A percentile compares a stretch with the other conserved stretches of the same genome.
Conservation (phyloP, 1,140 invertebrate genomes). For the Philopotamus ludificatus region DNA sequence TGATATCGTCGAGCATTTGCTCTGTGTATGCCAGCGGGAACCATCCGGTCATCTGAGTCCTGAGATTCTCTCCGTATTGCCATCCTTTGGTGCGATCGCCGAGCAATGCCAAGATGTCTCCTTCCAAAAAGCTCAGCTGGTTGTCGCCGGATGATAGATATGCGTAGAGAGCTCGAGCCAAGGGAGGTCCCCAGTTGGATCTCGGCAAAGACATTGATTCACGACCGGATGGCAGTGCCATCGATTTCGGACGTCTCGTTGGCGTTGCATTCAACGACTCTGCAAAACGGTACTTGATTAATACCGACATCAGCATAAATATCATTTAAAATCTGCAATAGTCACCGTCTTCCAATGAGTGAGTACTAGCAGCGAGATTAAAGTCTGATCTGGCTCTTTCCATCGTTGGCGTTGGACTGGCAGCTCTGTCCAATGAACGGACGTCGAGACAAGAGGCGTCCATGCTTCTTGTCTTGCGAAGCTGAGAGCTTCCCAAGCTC, state of each 20-base stretch:
- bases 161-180: slow-evolving; percentile 83
- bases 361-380: slow-evolving; percentile 66
- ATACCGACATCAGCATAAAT: background rate
- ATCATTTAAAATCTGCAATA: background rate
- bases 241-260: slow-evolving; percentile 33
- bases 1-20: slow-evolving; percentile 50
- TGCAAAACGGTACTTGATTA: slow-evolving; percentile 13
- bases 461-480: slow-evolving; percentile 84
- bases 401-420: slow-evolving; percentile 54
- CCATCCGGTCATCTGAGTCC: slow-evolving; percentile 89
- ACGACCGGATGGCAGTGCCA: slow-evolving; percentile 46
- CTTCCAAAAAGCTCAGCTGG: slow-evolving; percentile 88
- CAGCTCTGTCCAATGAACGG: slow-evolving; percentile 65
- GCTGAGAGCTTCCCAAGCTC: slow-evolving; percentile 64
- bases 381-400: slow-evolving; percentile 82
- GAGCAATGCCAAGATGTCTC: slow-evolving; percentile 83
- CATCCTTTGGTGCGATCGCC: slow-evolving; percentile 91
- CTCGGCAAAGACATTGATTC: slow-evolving; percentile 69
- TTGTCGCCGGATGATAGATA: slow-evolving; percentile 89
- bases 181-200: slow-evolving; percentile 59
- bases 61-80: slow-evolving; percentile 91
- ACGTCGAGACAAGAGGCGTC: slow-evolving; percentile 84
- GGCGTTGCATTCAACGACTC: slow-evolving; percentile 37
- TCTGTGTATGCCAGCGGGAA: slow-evolving; percentile 93
- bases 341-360: slow-evolving; percentile 41